Percentiles rank a stretch among this genome's conserved stretches.
These are phyloP conservation scores for Zingel zingel DNA, from an alignment of 2,113 vertebrate genomes.

Conservation along the genomic window DNA sequence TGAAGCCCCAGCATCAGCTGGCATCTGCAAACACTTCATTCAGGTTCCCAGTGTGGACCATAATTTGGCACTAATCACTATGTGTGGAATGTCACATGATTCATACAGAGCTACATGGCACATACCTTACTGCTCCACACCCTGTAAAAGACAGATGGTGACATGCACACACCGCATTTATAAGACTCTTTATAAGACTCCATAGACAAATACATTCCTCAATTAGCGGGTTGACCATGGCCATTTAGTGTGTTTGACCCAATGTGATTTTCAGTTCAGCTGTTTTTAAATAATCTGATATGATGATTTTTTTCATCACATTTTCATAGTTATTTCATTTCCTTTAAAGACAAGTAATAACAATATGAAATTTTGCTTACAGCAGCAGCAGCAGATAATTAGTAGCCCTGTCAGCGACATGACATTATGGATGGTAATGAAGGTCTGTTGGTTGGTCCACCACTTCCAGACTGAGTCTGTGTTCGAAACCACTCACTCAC, in stretches of 20 bases:
- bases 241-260: background rate
- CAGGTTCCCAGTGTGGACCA: slow-evolving; percentile 42
- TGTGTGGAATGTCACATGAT: slow-evolving; percentile 73
- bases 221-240: background rate
- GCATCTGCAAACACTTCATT: slow-evolving; percentile 77
- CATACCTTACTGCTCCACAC: slow-evolving; percentile 59
- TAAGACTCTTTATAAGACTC: slow-evolving; percentile 58
- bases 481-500: no score
- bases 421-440: no score
- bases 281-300: background rate
- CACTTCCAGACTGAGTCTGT: no score
- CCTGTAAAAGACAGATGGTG: slow-evolving; percentile 73
- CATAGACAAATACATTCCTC: slow-evolving; percentile 35
- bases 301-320: background rate
- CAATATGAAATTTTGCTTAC: background rate
- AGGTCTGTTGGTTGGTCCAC: no score
- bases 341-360: background rate
- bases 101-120: slow-evolving; percentile 57
- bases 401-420: no score
- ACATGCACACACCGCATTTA: slow-evolving; percentile 36
- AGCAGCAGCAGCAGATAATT: background rate
- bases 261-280: background rate
- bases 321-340: background rate
- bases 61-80: slow-evolving; percentile 72
- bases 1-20: slow-evolving; percentile 43